phyloP scores from a whole-genome alignment of 1,140 invertebrate species.

The Carcinoscorpius rotundicauda region DNA sequence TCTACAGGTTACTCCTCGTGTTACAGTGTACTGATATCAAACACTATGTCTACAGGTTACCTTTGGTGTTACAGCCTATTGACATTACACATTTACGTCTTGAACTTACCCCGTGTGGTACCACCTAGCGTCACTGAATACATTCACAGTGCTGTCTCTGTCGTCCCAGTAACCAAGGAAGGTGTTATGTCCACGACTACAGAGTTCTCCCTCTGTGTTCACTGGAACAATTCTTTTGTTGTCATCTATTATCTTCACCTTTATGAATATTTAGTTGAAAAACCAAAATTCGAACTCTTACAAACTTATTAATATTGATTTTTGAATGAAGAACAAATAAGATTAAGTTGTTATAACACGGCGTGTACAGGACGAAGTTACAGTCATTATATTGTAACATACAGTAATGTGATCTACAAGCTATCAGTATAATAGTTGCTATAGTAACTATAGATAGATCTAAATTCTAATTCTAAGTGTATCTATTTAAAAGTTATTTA shows the following conservation, averaged over 20 bases:
- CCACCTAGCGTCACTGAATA: constrained; percentile 61
- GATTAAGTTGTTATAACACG: background rate
- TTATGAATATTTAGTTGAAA: constrained; percentile 3
- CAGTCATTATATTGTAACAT: too few species aligned
- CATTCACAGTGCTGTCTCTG: constrained; percentile 59
- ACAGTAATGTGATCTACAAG: too few species aligned
- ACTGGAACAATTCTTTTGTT: constrained; percentile 56
- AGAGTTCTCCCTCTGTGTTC: constrained; percentile 66
- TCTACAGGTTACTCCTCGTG: constrained; percentile 40
- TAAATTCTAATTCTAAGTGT: too few species aligned
- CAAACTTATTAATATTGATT: background rate
- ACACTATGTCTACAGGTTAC: background rate
- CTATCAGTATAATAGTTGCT: too few species aligned
- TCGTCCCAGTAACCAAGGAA: constrained; percentile 83
- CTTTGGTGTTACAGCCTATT: background rate
- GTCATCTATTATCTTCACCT: constrained; percentile 57
- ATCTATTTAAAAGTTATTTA: too few species aligned
- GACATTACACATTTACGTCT: background rate
- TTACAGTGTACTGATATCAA: constrained; percentile 8
- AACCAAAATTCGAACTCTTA: background rate
- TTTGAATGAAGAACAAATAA: background rate
- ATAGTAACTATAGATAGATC: too few species aligned
- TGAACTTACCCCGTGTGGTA: constrained; percentile 67
- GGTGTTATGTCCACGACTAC: constrained; percentile 59
- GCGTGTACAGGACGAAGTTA: background rate